These are phyloP conservation scores for Lasioglossum albipes DNA, from an alignment of 1,140 invertebrate species.

Conservation along the genomic window DNA sequence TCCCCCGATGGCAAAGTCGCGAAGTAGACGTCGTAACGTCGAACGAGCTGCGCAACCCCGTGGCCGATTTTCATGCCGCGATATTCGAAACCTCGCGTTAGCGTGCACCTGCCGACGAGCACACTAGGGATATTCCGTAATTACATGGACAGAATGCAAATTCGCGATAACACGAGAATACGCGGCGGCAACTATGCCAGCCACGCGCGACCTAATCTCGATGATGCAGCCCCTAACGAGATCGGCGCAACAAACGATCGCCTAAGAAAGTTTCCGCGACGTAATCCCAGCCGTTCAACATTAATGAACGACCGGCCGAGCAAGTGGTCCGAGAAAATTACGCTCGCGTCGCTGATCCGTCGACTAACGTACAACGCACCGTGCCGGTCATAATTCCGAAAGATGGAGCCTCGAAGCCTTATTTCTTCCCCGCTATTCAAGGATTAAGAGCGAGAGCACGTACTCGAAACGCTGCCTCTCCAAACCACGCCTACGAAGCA, in stretches of 20 bases:
- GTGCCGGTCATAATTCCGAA: slow-evolving; percentile 20
- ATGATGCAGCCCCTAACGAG: slow-evolving; percentile 49
- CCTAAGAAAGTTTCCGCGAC: slow-evolving; percentile 24
- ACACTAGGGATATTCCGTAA: not conserved
- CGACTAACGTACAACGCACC: not conserved
- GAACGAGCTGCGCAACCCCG: not conserved
- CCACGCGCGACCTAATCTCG: slow-evolving; percentile 27
- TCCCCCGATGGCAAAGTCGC: not conserved
- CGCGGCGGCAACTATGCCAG: slow-evolving; percentile 19
- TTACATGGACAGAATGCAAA: slow-evolving; percentile 34
- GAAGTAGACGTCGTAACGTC: not conserved
- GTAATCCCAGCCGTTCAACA: slow-evolving; percentile 36
- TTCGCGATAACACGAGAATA: slow-evolving; percentile 27
- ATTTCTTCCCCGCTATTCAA: no score
- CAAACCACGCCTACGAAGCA: no score
- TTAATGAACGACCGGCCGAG: slow-evolving; percentile 41
- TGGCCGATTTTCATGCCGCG: not conserved
- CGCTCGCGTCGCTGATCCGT: slow-evolving; percentile 21
- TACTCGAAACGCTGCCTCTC: no score
- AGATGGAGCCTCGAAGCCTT: not conserved
- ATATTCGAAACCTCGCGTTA: not conserved
- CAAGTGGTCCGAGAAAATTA: slow-evolving; percentile 34
- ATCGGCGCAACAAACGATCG: slow-evolving; percentile 21
- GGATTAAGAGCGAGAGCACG: no score
- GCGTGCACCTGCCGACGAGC: no score